These are phyloP conservation scores for Fistularia tabacaria DNA, from an alignment of 2,797 vertebrate species.

Conservation along the genomic window DNA sequence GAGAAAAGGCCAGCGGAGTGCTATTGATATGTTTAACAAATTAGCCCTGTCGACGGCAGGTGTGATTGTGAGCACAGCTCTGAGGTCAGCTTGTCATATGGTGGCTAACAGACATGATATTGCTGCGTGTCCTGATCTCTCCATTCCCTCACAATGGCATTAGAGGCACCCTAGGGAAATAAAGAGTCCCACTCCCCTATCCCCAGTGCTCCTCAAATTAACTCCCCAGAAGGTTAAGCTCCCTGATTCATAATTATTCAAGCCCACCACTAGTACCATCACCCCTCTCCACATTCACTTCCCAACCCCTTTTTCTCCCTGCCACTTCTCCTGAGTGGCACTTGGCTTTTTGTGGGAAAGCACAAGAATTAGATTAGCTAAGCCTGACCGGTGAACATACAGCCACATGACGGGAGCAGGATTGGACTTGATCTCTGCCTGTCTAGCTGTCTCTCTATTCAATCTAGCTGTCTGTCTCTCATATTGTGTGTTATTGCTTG, in stretches of 20 bases:
- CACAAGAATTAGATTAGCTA: conserved; percentile 81
- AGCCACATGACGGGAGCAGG: conserved; percentile 73
- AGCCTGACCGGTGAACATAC: conserved; percentile 73
- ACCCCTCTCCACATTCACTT: conserved; percentile 48
- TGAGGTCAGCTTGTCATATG: conserved; percentile 79
- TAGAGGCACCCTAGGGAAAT: conserved; percentile 82
- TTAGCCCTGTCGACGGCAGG: conserved; percentile 80
- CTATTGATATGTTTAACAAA: conserved; percentile 86
- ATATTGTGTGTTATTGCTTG: conserved; percentile 69
- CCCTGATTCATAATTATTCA: conserved; percentile 83
- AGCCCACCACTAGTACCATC: conserved; percentile 48
- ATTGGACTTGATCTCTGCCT: conserved; percentile 79
- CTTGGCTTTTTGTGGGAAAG: conserved; percentile 72
- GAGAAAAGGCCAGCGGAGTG: conserved; percentile 58
- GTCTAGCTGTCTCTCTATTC: conserved; percentile 78
- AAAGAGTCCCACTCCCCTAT: conserved; percentile 74
- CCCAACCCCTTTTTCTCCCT: conserved; percentile 41
- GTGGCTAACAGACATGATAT: conserved; percentile 83
- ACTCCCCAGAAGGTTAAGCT: conserved; percentile 82
- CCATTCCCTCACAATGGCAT: conserved; percentile 82
- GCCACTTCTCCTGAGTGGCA: conserved; percentile 78
- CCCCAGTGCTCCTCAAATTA: conserved; percentile 80
- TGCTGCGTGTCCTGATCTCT: conserved; percentile 78
- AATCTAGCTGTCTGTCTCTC: conserved; percentile 80
- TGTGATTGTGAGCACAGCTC: conserved; percentile 70